A percentile compares a stretch with the other conserved stretches of the same genome.
Evolutionary conservation across 2,888 invertebrate genomes (phyloP).

Genomic region (Sarcophaga variegata): DNA sequence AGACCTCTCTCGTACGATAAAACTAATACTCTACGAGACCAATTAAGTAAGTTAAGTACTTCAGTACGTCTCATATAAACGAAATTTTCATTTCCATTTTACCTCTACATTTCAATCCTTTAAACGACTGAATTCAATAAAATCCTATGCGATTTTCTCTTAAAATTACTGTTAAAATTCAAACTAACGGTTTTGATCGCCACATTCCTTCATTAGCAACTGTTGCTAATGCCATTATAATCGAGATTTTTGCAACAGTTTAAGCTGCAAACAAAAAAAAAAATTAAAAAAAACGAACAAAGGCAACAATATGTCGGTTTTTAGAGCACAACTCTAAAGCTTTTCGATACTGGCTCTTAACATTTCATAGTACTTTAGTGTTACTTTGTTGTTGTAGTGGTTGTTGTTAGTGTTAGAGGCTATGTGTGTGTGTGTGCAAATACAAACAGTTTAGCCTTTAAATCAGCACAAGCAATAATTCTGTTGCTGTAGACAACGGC

Average conservation of each 20-base stretch:
- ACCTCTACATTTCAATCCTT: background rate
- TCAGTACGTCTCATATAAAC: too few relatives aligned
- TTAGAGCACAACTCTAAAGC: background rate
- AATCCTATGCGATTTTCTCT: background rate
- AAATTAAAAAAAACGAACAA: background rate
- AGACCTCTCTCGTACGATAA: too few relatives aligned
- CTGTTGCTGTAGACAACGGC: slow-evolving; percentile 58
- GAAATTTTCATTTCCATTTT: too few relatives aligned
- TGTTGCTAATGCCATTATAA: slow-evolving; percentile 41
- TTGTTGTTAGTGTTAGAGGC: background rate
- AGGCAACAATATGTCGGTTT: slow-evolving; percentile 14
- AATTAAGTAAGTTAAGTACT: too few relatives aligned
- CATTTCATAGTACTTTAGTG: slow-evolving; percentile 3
- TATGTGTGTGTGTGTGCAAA: slow-evolving; percentile 4
- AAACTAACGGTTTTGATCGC: background rate
- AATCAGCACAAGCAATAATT: slow-evolving; percentile 43
- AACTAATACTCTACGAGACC: too few relatives aligned
- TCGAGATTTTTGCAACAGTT: background rate
- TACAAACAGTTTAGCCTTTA: slow-evolving; percentile 35
- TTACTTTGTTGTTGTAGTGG: background rate
- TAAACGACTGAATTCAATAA: background rate
- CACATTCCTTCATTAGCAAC: slow-evolving; percentile 43
- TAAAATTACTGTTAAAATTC: slow-evolving; percentile 19
- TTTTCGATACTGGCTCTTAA: slow-evolving; percentile 21
- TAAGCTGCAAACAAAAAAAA: background rate